Conservation (phyloP, 1,140 invertebrate species). For the Nixonia krombeini region DNA sequence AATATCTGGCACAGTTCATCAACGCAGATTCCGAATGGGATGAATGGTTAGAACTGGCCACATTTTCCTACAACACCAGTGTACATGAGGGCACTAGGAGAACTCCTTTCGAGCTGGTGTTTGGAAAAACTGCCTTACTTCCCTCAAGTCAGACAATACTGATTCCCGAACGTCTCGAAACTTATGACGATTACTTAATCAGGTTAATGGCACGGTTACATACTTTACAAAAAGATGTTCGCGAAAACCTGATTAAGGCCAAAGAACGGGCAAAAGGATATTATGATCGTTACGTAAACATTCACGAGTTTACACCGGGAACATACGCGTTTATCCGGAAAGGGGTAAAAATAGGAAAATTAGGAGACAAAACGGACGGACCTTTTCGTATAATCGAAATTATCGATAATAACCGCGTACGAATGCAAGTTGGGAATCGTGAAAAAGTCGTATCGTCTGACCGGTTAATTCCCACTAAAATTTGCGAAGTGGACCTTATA, state of each 20-base stretch:
- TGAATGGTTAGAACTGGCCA: slow-evolving; percentile 44
- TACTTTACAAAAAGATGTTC: slow-evolving; percentile 13
- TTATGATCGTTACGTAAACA: slow-evolving; percentile 23
- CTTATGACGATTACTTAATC: slow-evolving; percentile 10
- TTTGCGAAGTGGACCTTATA: neutral
- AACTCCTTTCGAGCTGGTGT: slow-evolving; percentile 19
- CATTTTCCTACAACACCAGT: slow-evolving; percentile 24
- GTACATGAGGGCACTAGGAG: slow-evolving; percentile 50
- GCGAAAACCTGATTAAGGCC: slow-evolving; percentile 16
- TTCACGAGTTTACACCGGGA: slow-evolving; percentile 4
- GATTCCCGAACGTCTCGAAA: neutral
- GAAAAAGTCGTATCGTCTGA: neutral
- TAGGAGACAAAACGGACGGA: slow-evolving; percentile 7
- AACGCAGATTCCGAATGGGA: slow-evolving; percentile 56
- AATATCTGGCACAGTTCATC: slow-evolving; percentile 49
- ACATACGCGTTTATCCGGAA: slow-evolving; percentile 8
- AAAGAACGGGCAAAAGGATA: slow-evolving; percentile 30
- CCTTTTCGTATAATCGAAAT: slow-evolving; percentile 10
- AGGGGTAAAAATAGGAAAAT: slow-evolving; percentile 7
- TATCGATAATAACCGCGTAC: slow-evolving; percentile 13
- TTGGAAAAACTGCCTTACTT: slow-evolving; percentile 5
- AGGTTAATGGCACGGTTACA: slow-evolving; percentile 16
- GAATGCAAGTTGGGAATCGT: neutral
- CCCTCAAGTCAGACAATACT: slow-evolving; percentile 8
- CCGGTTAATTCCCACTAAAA: neutral